Evolutionary conservation across 37 sponge, comb jelly and placozoan species (phyloP), one percentile per base, ranked within the genome.

Genomic region (Crambe crambe): DNA sequence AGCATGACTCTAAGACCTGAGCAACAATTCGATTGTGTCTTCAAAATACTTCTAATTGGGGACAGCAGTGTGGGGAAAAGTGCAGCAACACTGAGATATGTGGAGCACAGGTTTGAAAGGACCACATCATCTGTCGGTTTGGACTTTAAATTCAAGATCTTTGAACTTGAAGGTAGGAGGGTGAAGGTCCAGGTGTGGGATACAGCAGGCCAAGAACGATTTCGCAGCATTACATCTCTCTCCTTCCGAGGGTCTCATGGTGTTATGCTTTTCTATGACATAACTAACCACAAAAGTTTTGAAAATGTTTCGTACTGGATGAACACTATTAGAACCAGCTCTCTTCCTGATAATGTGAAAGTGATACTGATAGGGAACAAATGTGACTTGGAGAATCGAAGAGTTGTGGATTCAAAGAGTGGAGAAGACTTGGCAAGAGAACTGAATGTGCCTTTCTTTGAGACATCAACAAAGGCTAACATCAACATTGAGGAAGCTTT

Each of bases 191-290:
- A 60, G 25, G 17, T 60, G 5, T 60, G 61, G 61, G 61, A 60
- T 22, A 25, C 66, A 12, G 66, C 66, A 8, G 66, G 66, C 66
- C 66, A 65, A 30, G 66, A 65, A 31, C 31, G 31, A 17, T 65
- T 65, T 65, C 34, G 30, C 32, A 65, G 66, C 30, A 30, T 65
- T 8, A 6, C 66, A 26, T 34, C 66, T 5, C 17, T 18, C 10
- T 92, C 85, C 78, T 92, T 85, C 58, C 81, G 93, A 8, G 85
- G 72, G 75, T 82, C 93, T 32, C 61, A 25, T 21, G 61, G 61
- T 60, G 25, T 60, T 5, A 22, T 60, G 27, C 4, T 60, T 4
- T 60, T 60, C 27, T 60, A 25, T 25, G 61, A 60, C 25, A 22
- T 60, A 9, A 60, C 61, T 5, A 60, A 60, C 25, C 61, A 25